A percentile compares a stretch with the other conserved stretches of the same genome.
These are phyloP conservation scores for Alsophila aescularia DNA, from an alignment of 2,888 invertebrate species.

Conservation along the genomic window DNA sequence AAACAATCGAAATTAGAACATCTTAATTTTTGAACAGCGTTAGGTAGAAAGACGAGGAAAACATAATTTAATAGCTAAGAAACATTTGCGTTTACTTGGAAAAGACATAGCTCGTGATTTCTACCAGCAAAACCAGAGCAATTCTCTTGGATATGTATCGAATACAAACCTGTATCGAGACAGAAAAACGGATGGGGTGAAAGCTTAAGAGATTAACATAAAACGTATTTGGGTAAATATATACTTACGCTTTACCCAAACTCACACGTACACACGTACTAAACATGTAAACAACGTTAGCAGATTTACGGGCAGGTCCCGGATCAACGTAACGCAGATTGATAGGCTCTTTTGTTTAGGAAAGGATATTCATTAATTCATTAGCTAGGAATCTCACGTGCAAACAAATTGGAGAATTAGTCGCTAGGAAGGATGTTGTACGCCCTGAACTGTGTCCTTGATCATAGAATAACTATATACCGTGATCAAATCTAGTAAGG, in stretches of 20 bases:
- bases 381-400: constrained; percentile 5
- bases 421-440: background rate
- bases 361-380: constrained; percentile 25
- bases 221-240: constrained; percentile 7
- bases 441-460: too few species aligned
- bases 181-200: constrained; percentile 9
- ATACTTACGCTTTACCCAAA: background rate
- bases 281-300: constrained; percentile 17
- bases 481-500: too few species aligned
- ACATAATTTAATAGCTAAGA: background rate
- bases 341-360: constrained; percentile 21
- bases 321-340: constrained; percentile 21
- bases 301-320: constrained; percentile 14
- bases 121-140: constrained; percentile 2
- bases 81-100: background rate
- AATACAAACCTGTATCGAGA: constrained; percentile 1
- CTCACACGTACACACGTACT: constrained; percentile 6
- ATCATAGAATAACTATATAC: too few species aligned
- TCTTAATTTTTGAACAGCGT: too few species aligned
- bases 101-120: constrained; percentile 2
- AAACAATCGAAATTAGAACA: too few species aligned
- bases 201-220: constrained; percentile 20
- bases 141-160: constrained; percentile 7
- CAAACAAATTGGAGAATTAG: constrained; percentile 1
- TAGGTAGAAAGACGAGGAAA: too few species aligned